phyloP scores from a whole-genome alignment of 2,888 invertebrate genomes.

The Dascillus cervinus region DNA sequence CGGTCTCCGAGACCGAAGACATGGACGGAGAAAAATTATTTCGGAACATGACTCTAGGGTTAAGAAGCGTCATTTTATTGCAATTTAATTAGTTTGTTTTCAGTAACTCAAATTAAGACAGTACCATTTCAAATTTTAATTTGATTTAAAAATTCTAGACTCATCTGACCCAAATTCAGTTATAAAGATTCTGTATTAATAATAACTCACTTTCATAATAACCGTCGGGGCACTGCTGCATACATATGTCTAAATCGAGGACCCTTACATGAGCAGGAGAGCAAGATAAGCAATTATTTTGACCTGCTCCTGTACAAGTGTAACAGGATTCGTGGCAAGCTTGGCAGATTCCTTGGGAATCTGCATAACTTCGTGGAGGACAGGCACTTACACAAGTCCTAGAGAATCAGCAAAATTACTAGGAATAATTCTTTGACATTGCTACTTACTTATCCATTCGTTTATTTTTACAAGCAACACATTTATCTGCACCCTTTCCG shows the following conservation, averaged over 20 bases:
- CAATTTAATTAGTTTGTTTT: too few relatives aligned
- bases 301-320: slow-evolving; percentile 81
- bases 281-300: slow-evolving; percentile 78
- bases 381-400: slow-evolving; percentile 80
- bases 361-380: slow-evolving; percentile 76
- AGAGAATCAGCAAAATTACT: too few relatives aligned
- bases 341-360: slow-evolving; percentile 73
- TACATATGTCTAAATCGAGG: slow-evolving; percentile 76
- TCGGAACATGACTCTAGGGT: too few relatives aligned
- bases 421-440: slow-evolving; percentile 4
- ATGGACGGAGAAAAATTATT: too few relatives aligned
- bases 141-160: too few relatives aligned
- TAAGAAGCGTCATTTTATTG: too few relatives aligned
- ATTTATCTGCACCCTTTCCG: slow-evolving; percentile 76
- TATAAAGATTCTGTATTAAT: slow-evolving; percentile 4
- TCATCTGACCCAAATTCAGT: too few relatives aligned
- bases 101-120: too few relatives aligned
- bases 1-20: too few relatives aligned
- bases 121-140: too few relatives aligned
- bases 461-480: slow-evolving; percentile 74
- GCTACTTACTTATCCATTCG: slow-evolving; percentile 69
- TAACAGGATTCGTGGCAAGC: slow-evolving; percentile 86
- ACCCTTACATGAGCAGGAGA: slow-evolving; percentile 77
- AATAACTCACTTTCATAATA: slow-evolving; percentile 77
- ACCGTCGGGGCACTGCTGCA: slow-evolving; percentile 83